phyloP scores from a whole-genome alignment of 2,113 vertebrate genomes.

The Urocitellus parryii region DNA sequence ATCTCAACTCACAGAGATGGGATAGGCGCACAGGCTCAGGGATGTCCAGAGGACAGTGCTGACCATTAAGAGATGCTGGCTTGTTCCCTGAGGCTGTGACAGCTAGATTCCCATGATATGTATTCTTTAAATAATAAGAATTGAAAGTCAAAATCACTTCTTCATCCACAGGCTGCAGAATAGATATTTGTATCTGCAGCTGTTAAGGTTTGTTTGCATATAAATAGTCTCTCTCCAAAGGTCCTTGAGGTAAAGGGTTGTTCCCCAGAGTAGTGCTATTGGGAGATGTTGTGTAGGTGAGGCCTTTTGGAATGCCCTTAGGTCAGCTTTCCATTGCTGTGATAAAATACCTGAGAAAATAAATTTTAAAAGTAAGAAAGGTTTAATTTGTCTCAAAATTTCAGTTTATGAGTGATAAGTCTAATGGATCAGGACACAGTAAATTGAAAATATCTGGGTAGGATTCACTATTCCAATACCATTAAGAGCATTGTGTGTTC shows the following conservation, averaged over 20 bases:
- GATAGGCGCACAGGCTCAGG: slow-evolving; percentile 30
- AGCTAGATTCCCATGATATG: too few relatives aligned
- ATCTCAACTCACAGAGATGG: background rate
- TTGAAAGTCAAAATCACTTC: background rate
- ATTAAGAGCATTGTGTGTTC: background rate
- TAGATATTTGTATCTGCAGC: background rate
- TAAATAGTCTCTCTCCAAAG: background rate
- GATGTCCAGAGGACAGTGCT: background rate
- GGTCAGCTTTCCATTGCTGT: too few relatives aligned
- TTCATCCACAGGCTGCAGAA: background rate
- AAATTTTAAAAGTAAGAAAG: too few relatives aligned
- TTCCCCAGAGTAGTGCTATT: background rate
- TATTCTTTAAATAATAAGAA: background rate
- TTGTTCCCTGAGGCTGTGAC: background rate
- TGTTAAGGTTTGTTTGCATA: too few relatives aligned
- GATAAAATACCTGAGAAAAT: too few relatives aligned
- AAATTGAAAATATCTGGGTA: background rate
- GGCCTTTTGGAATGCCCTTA: too few relatives aligned
- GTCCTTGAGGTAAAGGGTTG: background rate
- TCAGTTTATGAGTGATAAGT: background rate
- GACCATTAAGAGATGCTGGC: slow-evolving; percentile 53
- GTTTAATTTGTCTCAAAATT: too few relatives aligned
- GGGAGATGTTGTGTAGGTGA: background rate
- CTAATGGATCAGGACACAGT: background rate
- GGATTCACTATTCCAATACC: background rate